A percentile compares a stretch with the other conserved stretches of the same genome.
phyloP scores from a whole-genome alignment of 2,888 invertebrate genomes.

The Chrysolina haemoptera region DNA sequence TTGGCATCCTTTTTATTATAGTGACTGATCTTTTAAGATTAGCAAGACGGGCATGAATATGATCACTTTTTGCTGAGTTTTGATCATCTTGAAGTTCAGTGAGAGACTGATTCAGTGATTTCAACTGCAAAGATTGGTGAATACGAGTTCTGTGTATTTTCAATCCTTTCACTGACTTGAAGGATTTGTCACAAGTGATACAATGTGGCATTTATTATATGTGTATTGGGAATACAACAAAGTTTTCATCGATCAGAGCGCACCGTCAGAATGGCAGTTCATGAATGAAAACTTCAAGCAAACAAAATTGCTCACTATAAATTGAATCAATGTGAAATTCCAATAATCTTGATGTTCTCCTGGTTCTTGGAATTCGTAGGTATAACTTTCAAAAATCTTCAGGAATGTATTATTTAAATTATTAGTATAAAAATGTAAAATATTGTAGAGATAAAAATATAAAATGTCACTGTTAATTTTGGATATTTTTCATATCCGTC shows the following conservation, averaged over 20 bases:
- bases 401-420: too few relatives aligned
- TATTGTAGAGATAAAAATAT: too few relatives aligned
- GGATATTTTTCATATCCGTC: too few relatives aligned
- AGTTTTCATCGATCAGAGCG: background rate
- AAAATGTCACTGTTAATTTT: too few relatives aligned
- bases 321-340: too few relatives aligned
- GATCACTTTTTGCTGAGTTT: background rate
- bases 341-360: too few relatives aligned
- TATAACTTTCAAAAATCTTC: too few relatives aligned
- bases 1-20: background rate
- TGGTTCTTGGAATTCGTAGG: too few relatives aligned
- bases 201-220: background rate
- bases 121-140: background rate
- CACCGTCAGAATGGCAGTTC: background rate
- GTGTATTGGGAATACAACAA: background rate
- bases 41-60: background rate
- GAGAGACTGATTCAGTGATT: background rate
- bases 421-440: too few relatives aligned
- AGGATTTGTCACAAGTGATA: background rate
- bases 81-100: conserved; percentile 1
- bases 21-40: too few relatives aligned
- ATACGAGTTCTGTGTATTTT: background rate
- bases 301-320: too few relatives aligned
- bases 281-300: too few relatives aligned
- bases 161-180: background rate